Evolutionary conservation across 2,113 vertebrate genomes (phyloP).

Genomic region (Patagioenas fasciata): DNA sequence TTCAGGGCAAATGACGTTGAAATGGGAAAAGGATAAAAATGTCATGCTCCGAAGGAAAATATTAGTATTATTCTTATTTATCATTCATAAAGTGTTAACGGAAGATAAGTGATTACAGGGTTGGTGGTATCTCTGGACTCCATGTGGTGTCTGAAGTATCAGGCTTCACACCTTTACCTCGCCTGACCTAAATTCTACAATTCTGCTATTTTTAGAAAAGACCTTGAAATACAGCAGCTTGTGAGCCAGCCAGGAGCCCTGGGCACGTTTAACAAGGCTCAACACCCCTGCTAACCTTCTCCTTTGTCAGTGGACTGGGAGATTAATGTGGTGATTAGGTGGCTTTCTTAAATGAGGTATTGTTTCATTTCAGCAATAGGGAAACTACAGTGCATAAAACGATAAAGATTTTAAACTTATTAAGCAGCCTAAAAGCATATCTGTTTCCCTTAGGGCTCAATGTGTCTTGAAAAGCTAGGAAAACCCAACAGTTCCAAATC

Average conservation of each 20-base stretch:
- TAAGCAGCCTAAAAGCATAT: background rate
- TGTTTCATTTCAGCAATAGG: constrained; percentile 58
- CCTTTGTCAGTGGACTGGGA: background rate
- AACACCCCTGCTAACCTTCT: background rate
- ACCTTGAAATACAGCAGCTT: background rate
- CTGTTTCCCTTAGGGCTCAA: background rate
- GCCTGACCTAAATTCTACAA: background rate
- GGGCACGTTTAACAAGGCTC: background rate
- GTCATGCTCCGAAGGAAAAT: background rate
- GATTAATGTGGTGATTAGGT: constrained; percentile 27
- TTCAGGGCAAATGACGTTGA: background rate
- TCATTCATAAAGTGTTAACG: background rate
- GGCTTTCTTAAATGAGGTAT: constrained; percentile 21
- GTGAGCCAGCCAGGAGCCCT: constrained; percentile 8
- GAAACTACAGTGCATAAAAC: background rate
- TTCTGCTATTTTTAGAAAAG: constrained; percentile 35
- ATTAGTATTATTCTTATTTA: background rate
- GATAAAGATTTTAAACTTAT: constrained; percentile 32
- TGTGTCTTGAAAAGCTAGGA: background rate
- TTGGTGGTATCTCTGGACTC: background rate
- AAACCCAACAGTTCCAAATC: background rate
- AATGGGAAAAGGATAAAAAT: background rate
- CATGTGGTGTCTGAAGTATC: background rate
- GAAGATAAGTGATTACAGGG: background rate
- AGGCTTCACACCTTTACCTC: background rate